A percentile compares a stretch with the other conserved stretches of the same genome.
These are phyloP conservation scores for Sciurus vulgaris DNA, from an alignment of 2,797 vertebrate species.

Conservation along the genomic window DNA sequence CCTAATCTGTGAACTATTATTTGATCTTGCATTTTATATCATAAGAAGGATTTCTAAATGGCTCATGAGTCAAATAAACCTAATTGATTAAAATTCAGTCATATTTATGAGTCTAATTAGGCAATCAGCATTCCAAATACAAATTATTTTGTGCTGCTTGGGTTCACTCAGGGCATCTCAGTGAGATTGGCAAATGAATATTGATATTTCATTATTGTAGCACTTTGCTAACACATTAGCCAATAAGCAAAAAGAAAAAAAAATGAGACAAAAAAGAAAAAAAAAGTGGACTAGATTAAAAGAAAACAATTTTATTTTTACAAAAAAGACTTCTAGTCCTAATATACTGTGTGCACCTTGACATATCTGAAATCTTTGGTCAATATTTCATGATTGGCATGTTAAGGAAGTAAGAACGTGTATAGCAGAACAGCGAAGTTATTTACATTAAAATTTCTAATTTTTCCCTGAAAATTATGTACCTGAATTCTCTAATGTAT, in stretches of 20 bases:
- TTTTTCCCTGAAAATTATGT: not conserved
- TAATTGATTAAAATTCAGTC: conserved; percentile 85
- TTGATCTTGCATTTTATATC: conserved; percentile 82
- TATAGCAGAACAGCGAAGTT: not conserved
- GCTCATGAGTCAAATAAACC: conserved; percentile 81
- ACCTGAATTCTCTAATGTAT: not conserved
- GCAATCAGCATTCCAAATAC: conserved; percentile 80
- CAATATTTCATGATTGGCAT: not conserved
- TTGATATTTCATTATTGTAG: conserved; percentile 81
- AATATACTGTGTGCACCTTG: not conserved
- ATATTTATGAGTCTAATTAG: conserved; percentile 85
- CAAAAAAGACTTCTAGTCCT: not conserved
- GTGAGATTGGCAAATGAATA: conserved; percentile 77
- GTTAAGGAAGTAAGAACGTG: not conserved
- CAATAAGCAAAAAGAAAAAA: not conserved
- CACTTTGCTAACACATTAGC: conserved; percentile 70
- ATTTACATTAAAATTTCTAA: not conserved
- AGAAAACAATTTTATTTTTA: conserved; percentile 36
- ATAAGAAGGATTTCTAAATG: conserved; percentile 84
- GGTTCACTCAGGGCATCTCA: conserved; percentile 76
- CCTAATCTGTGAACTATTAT: conserved; percentile 66
- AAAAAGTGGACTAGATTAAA: not conserved
- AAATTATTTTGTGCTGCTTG: conserved; percentile 80
- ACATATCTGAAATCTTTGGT: not conserved
- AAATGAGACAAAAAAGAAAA: not conserved